Base-by-base conservation (phyloP, 2,797 vertebrate species). In the Huso huso region DNA sequence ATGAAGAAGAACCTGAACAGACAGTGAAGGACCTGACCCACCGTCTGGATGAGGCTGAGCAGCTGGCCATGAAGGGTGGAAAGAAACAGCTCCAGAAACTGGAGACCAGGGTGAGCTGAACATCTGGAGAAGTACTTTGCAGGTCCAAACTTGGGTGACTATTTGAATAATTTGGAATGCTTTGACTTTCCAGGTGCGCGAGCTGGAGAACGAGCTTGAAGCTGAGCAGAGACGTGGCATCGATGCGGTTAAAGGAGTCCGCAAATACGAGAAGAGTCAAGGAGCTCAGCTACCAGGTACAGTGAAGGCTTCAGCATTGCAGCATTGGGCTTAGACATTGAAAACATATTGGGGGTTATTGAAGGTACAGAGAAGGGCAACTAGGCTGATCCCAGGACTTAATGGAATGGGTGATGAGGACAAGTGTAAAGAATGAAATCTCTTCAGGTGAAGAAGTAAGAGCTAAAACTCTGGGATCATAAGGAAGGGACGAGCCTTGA, bases 31-130 rank as follows among this genome's bases (percentile, higher is more conserved):
- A 91, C 70, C 82, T 92, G 73, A 89, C 91, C 76, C 82, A 78
- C 49, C 84, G 85, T 3, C 71, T 92, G 18, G 86, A 92, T 0
- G 90, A 92, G 69, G 90, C 90, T 0, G 90, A 92, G 60, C 86
- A 89, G 74, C 6, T 93, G 78, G 92, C 90, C 0, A 78, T 93
- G 78, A 94, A 90, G 77, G 87, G 93, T 0, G 90, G 91, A 6
- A 93, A 91, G 84, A 93, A 93, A 0, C 90, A 94, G 61, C 78
- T 94, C 0, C 91, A 94, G 79, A 93, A 93, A 61, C 80, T 93
- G 68, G 89, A 93, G 72, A 63, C 78, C 0, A 82, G 90, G 81
- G 92, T 93, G 51, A 72, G 65, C 10, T 37, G n/a, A 51, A 6
- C 51, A n/a, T 49, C 1, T 49, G 59, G 62, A 49, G 62, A 63